Evolutionary conservation across 2,797 vertebrate species (phyloP).

Genomic region (Propithecus perrieri): DNA sequence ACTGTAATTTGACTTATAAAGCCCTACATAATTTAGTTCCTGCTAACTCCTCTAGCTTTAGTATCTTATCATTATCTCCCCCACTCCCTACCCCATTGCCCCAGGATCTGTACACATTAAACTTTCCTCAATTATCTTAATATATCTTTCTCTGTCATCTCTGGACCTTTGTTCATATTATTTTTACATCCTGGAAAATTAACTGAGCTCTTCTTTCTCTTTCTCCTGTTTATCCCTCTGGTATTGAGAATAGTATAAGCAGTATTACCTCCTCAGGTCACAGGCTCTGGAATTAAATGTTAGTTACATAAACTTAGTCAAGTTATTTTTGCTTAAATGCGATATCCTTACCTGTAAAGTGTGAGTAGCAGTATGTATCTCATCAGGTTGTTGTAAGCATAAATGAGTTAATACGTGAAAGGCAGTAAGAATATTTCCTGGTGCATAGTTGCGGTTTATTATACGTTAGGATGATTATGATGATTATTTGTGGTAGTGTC

Average conservation of each 20-base stretch:
- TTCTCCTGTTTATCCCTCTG: neutral
- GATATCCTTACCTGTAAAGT: neutral
- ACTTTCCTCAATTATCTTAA: neutral
- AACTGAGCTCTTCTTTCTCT: neutral
- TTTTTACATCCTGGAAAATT: neutral
- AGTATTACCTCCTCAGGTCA: neutral
- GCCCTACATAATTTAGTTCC: neutral
- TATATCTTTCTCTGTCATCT: neutral
- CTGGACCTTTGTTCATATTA: neutral
- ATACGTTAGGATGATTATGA: neutral
- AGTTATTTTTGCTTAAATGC: neutral
- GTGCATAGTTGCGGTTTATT: neutral
- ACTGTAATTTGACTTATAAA: neutral
- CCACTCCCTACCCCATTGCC: neutral
- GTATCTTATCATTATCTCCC: neutral
- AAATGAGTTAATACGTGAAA: neutral
- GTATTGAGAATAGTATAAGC: neutral
- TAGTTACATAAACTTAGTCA: neutral
- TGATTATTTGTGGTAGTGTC: neutral
- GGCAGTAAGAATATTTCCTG: neutral
- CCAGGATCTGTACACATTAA: neutral
- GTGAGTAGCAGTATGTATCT: neutral
- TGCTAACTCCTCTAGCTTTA: neutral
- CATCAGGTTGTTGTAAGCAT: neutral
- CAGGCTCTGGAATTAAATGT: neutral